Evolutionary conservation across 2,797 vertebrate species (phyloP).

Genomic region (Gallirallus australis): DNA sequence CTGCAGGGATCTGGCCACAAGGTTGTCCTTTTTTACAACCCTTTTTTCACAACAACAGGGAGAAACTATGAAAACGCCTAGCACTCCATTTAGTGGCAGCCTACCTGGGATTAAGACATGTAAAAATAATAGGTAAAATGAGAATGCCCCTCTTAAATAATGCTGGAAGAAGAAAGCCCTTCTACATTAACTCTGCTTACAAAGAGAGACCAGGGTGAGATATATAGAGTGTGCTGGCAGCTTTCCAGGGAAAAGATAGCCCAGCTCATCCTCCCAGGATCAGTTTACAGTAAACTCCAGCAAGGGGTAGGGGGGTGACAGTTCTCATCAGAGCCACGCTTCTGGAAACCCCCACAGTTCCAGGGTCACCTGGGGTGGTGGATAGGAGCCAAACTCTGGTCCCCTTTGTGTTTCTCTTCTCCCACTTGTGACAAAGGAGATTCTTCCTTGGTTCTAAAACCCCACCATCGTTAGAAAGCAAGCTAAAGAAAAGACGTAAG

Average conservation of each 20-base stretch:
- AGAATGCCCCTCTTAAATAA: background rate
- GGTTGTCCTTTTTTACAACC: background rate
- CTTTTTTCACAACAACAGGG: background rate
- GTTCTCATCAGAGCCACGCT: background rate
- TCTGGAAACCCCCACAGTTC: background rate
- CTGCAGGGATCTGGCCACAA: background rate
- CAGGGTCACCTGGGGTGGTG: fast-evolving
- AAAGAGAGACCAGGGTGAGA: background rate
- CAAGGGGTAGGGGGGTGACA: background rate
- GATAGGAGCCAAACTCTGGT: background rate
- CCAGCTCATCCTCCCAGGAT: slow-evolving; percentile 28
- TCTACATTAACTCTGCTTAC: background rate
- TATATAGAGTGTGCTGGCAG: slow-evolving; percentile 38
- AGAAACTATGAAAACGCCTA: background rate
- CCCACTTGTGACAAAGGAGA: background rate
- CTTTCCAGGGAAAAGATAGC: slow-evolving; percentile 11
- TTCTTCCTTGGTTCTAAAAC: background rate
- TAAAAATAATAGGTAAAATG: background rate
- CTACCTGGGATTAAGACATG: background rate
- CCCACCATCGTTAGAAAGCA: background rate
- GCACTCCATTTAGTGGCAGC: background rate
- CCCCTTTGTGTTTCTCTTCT: background rate
- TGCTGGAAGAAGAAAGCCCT: slow-evolving; percentile 1
- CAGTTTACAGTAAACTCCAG: slow-evolving; percentile 40
- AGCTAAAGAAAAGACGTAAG: background rate